Conservation (phyloP, 2,113 vertebrate genomes). For the Micromys minutus region DNA sequence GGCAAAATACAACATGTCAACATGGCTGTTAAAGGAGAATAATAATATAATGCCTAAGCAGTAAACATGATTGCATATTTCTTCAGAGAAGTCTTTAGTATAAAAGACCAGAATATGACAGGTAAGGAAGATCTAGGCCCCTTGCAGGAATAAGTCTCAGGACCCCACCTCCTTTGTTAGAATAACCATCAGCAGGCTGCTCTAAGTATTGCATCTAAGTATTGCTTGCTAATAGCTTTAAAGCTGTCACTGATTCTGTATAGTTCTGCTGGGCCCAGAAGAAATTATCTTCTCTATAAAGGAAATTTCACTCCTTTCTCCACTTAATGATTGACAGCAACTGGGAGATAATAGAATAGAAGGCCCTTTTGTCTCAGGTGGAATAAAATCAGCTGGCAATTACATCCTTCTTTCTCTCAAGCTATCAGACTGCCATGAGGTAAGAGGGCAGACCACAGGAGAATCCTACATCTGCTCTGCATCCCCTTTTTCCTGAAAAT, state of each 20-base stretch:
- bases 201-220: neutral
- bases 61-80: neutral
- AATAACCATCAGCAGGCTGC: neutral
- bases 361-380: neutral
- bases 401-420: neutral
- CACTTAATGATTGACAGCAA: neutral
- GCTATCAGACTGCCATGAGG: neutral
- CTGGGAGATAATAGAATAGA: neutral
- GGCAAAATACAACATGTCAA: neutral
- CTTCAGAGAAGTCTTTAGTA: slow-evolving; percentile 8
- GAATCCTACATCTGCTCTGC: neutral
- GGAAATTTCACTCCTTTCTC: neutral
- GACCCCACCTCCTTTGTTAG: neutral
- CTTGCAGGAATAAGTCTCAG: neutral
- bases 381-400: neutral
- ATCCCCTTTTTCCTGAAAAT: neutral
- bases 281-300: neutral
- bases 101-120: neutral
- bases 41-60: neutral
- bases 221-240: neutral
- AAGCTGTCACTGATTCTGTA: neutral
- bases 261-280: neutral
- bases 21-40: slow-evolving; percentile 43
- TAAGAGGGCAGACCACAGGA: neutral
- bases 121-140: neutral